These are phyloP conservation scores for Antechinus stuartii DNA, from an alignment of 2,113 vertebrate species.

Conservation along the genomic window DNA sequence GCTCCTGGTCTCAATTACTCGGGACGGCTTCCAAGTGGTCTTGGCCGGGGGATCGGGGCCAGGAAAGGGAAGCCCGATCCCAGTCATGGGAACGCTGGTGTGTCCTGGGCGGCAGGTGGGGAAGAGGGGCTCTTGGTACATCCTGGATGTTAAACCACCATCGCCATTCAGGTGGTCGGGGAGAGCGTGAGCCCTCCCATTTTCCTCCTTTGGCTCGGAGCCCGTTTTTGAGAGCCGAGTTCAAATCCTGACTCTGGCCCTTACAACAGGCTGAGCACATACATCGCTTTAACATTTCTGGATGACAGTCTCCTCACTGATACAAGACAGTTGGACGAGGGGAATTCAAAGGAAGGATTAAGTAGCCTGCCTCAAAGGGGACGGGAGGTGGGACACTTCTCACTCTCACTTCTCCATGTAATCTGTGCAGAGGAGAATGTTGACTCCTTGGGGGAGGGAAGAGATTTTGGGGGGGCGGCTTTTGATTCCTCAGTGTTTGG, in stretches of 20 bases:
- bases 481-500: background rate
- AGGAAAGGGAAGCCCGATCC: background rate
- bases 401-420: background rate
- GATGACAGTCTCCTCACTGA: background rate
- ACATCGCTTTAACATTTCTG: background rate
- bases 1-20: constrained; percentile 67
- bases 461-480: background rate
- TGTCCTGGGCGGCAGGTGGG: background rate
- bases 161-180: background rate
- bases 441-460: background rate
- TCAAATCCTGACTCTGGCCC: background rate
- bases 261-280: background rate
- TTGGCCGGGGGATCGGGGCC: background rate
- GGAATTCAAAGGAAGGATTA: background rate
- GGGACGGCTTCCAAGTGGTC: constrained; percentile 43
- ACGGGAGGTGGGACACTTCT: background rate
- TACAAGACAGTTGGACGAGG: background rate
- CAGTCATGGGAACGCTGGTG: background rate
- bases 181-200: background rate
- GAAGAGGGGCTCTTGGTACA: background rate
- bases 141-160: background rate
- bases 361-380: background rate
- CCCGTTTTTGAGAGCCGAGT: background rate
- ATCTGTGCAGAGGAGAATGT: background rate
- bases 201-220: background rate